phyloP scores from a whole-genome alignment of 2,113 vertebrate species.

The Takifugu bimaculatus region DNA sequence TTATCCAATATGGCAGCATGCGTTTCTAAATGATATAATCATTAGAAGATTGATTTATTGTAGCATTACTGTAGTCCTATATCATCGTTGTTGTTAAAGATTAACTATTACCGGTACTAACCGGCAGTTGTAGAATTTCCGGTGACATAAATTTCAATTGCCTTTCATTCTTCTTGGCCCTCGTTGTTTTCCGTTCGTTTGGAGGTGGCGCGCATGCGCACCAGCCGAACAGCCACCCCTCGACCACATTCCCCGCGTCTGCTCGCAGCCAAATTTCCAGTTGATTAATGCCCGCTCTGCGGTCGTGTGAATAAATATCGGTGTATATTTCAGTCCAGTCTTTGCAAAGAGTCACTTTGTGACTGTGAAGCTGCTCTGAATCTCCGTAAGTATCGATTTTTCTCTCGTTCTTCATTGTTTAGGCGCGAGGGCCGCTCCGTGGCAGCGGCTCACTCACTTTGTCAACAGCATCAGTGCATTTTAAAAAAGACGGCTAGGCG shows the following conservation, averaged over 20 bases:
- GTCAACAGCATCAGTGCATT: conserved; percentile 46
- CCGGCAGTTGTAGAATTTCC: no score
- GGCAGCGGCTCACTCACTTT: conserved; percentile 36
- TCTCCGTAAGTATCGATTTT: conserved; percentile 49
- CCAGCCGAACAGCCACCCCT: neutral
- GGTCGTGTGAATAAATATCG: neutral
- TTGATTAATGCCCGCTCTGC: neutral
- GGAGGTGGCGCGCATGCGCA: conserved; percentile 59
- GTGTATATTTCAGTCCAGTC: neutral
- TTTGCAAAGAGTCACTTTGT: neutral
- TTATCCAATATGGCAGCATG: no score
- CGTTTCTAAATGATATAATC: no score
- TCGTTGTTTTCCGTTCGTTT: conserved; percentile 29
- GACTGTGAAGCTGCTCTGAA: conserved; percentile 2
- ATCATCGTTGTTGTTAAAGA: no score
- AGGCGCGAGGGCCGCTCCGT: conserved; percentile 59
- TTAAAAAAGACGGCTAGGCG: neutral
- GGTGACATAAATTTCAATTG: no score
- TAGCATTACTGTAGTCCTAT: no score
- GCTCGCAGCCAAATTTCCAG: conserved; percentile 1
- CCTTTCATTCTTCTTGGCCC: conserved; percentile 27
- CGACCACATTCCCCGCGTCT: conserved; percentile 75
- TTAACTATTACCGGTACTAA: no score
- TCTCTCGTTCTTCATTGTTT: conserved; percentile 56
- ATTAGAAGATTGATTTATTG: no score